Base-by-base conservation (phyloP, 2,888 invertebrate genomes). In the Leucoma salicis region DNA sequence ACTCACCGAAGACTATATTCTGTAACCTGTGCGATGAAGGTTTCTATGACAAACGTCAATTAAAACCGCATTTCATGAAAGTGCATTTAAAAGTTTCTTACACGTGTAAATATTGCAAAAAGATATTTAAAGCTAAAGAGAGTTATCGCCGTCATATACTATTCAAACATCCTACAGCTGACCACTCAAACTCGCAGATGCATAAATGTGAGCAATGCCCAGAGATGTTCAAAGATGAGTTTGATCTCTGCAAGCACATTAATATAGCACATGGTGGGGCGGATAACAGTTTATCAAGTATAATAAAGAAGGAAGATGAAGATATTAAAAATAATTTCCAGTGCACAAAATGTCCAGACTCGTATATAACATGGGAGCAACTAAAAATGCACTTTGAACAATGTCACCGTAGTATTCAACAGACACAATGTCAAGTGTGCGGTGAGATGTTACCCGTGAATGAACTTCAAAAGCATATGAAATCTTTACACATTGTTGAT, bases 81-180 rank as follows among this genome's bases (percentile, higher is more conserved):
- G 82, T 82, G 27, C 89, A 89, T 70, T 72, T 85, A 41, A 80
- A 87, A 57, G 79, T 79, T 2, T 76, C 78, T 0, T 89, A 87
- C 50, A 78, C 82, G 0, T 89, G 89, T 50, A 62, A 56, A 28
- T 74, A 63, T 51, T 89, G 89, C 33, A 69, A 66, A 10, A 87
- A 87, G 49, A 57, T 72, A 0, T 87, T 88, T 33, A 84, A 81
- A 66, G 76, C 80, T 0, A 87, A 81, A 40, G 87, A 88, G 46
- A 84, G 82, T 65, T 85, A 84, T 32, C 58, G 81, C 36, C 66
- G 83, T 0, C 89, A 89, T 46, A 55, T 87, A 5, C 42, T 80
- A 6, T 66, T 80, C n/a, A 83, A 85, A 53, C 89, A 89, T 49
- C 71, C 78, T 0, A 39, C 13, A 0, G 47, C 43, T 0, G 59